Conservation (phyloP, 2,113 vertebrate species). For the Myotis davidii region DNA sequence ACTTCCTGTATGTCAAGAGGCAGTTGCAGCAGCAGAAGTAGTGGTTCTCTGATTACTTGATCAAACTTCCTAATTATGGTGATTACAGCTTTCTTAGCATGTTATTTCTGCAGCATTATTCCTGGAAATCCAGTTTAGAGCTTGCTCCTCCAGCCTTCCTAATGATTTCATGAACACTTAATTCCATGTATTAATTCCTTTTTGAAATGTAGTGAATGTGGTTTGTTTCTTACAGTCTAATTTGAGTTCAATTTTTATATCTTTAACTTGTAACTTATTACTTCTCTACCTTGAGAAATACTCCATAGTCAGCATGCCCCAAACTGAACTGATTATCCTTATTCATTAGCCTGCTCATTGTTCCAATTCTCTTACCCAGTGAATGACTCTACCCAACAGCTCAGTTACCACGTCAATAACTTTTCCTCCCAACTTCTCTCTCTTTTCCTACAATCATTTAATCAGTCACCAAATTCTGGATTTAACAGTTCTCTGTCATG, state of each 20-base stretch:
- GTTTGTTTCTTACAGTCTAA: conserved; percentile 15
- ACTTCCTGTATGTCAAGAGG: not conserved
- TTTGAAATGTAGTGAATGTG: not conserved
- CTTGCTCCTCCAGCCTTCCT: not conserved
- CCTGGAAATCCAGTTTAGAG: conserved; percentile 26
- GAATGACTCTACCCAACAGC: not conserved
- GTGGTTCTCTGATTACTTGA: not conserved
- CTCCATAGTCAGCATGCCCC: not conserved
- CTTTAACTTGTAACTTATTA: conserved; percentile 10
- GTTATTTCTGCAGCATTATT: conserved; percentile 11
- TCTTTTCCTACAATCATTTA: not conserved
- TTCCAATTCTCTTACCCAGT: not conserved
- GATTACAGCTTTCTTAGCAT: not conserved
- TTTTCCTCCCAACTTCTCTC: not conserved
- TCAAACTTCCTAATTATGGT: not conserved
- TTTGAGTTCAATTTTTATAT: not conserved
- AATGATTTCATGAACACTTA: conserved; percentile 24
- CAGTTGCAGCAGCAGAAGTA: not conserved
- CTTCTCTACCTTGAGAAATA: not conserved
- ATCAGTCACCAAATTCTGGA: not conserved
- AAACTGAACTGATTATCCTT: not conserved
- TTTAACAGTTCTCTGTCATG: not conserved
- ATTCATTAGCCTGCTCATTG: not conserved
- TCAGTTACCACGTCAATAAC: not conserved
- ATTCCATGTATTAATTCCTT: not conserved